A percentile compares a stretch with the other conserved stretches of the same genome.
Conservation (phyloP, 2,113 vertebrate genomes). For the Calidris pugnax region DNA sequence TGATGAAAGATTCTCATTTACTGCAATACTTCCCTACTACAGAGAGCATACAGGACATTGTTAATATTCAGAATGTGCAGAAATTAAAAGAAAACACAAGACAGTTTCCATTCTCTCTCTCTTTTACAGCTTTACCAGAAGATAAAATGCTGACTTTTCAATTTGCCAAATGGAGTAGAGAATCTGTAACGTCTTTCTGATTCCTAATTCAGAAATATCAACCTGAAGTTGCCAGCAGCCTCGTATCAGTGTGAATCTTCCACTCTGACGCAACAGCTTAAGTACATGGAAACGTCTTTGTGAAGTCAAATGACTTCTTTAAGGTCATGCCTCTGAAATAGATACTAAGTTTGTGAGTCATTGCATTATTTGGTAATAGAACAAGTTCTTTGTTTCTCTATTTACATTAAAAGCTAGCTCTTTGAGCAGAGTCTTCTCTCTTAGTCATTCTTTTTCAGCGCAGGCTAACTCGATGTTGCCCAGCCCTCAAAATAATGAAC, state of each 20-base stretch:
- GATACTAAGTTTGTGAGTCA: background rate
- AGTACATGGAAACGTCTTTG: background rate
- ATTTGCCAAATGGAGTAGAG: background rate
- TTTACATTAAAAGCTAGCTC: background rate
- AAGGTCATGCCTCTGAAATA: background rate
- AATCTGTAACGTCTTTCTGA: background rate
- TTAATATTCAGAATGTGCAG: constrained; percentile 21
- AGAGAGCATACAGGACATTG: background rate
- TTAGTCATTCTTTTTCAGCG: background rate
- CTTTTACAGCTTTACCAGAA: background rate
- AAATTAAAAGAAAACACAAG: constrained; percentile 52
- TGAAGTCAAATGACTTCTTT: background rate
- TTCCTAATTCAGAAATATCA: background rate
- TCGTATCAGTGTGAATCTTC: background rate
- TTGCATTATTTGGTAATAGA: background rate
- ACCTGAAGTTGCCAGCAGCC: background rate
- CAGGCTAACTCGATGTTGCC: background rate
- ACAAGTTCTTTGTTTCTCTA: background rate
- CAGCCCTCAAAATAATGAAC: background rate
- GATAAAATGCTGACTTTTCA: background rate
- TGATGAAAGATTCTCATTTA: background rate
- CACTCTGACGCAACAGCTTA: background rate
- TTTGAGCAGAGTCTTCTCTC: background rate
- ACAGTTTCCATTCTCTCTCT: background rate
- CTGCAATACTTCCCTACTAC: background rate